Conservation (phyloP, 2,888 invertebrate genomes). For the Micoletzkya japonica region DNA sequence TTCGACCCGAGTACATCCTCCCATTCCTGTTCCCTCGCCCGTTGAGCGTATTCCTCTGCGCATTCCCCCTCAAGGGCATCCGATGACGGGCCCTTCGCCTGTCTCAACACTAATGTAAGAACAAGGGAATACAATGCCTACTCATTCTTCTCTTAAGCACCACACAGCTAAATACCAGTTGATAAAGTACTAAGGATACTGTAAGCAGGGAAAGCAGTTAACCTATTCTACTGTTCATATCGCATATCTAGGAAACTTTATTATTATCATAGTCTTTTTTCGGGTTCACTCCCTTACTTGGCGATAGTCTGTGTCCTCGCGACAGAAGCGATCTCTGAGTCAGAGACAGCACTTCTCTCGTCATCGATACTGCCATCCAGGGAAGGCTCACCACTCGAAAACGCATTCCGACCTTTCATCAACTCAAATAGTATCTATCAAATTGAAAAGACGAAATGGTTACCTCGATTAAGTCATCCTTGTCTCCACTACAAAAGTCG, state of each 20-base stretch:
- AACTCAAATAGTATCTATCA: background rate
- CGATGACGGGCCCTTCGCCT: slow-evolving; percentile 35
- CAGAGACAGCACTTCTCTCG: slow-evolving; percentile 36
- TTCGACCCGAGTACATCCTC: slow-evolving; percentile 38
- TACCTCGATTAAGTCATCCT: no score
- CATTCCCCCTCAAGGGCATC: slow-evolving; percentile 36
- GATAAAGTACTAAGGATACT: no score
- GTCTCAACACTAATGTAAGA: background rate
- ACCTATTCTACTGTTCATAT: background rate
- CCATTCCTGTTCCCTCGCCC: slow-evolving; percentile 30
- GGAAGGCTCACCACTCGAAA: slow-evolving; percentile 39
- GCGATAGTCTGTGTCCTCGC: slow-evolving; percentile 30
- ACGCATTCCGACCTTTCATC: slow-evolving; percentile 28
- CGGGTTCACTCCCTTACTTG: slow-evolving; percentile 2
- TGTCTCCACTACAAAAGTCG: no score
- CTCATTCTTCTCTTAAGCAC: no score
- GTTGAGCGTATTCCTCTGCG: slow-evolving; percentile 26
- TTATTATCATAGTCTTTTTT: slow-evolving; percentile 3
- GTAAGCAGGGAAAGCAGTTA: no score
- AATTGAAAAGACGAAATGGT: background rate
- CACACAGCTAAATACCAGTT: no score
- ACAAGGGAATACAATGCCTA: background rate
- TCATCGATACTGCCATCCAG: slow-evolving; percentile 37
- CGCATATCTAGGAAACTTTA: no score
- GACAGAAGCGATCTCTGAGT: slow-evolving; percentile 32